These are phyloP conservation scores for Pyrocephalus nanus DNA, from an alignment of 2,797 vertebrate genomes.

Conservation along the genomic window DNA sequence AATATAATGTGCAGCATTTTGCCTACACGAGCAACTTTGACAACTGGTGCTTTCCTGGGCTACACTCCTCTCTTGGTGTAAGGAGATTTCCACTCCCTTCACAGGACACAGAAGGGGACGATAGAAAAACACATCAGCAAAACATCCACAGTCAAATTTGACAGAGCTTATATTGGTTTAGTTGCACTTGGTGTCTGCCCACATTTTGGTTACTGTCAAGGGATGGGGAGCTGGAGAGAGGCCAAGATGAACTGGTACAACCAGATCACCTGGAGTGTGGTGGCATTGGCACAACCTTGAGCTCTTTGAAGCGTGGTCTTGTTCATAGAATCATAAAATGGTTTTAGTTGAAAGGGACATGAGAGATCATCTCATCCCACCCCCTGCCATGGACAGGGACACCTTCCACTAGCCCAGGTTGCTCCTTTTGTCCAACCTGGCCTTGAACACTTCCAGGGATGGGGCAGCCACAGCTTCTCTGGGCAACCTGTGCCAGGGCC, in stretches of 20 bases:
- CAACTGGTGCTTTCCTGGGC: not conserved
- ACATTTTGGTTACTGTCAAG: rapidly evolving
- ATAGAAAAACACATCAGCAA: not conserved
- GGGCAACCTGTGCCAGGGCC: not conserved
- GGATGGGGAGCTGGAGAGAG: not conserved
- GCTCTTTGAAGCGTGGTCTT: not conserved
- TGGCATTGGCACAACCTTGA: not conserved
- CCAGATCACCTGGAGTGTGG: not conserved
- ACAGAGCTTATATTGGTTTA: rapidly evolving
- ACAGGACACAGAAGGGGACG: too few relatives aligned
- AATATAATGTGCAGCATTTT: not conserved
- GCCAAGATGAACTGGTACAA: rapidly evolving
- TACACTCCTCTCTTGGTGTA: not conserved
- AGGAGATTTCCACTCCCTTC: not conserved
- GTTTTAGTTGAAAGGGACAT: not conserved
- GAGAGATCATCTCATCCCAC: rapidly evolving
- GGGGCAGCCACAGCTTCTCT: not conserved
- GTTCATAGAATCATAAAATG: not conserved
- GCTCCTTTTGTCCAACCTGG: rapidly evolving
- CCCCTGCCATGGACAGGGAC: not conserved
- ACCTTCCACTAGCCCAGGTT: rapidly evolving
- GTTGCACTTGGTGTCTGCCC: not conserved
- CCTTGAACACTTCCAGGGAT: not conserved
- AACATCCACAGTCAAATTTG: not conserved
- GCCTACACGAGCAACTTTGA: not conserved